phyloP scores from a whole-genome alignment of 1,140 invertebrate species.

The Lucilia cuprina region DNA sequence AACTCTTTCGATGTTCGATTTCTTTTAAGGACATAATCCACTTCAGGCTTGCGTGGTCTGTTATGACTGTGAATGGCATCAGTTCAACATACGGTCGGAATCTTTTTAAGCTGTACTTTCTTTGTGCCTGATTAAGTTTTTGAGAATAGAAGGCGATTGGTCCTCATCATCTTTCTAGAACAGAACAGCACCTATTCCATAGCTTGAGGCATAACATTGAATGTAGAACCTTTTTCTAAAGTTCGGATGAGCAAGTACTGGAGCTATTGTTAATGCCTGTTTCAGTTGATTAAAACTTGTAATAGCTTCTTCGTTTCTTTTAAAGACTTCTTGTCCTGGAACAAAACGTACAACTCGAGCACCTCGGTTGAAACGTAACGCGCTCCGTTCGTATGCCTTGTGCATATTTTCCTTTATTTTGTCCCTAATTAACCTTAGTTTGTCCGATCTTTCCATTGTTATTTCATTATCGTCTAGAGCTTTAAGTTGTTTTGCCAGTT shows the following conservation, averaged over 20 bases:
- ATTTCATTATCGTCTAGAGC: neutral
- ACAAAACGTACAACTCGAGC: neutral
- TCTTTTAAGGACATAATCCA: neutral
- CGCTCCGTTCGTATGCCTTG: neutral
- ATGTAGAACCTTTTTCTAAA: constrained; percentile 36
- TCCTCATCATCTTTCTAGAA: constrained; percentile 19
- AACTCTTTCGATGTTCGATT: constrained; percentile 22
- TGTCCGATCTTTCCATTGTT: neutral
- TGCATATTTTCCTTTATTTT: constrained; percentile 9
- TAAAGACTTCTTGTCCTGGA: constrained; percentile 8
- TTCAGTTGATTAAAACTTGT: neutral
- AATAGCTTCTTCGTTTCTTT: neutral
- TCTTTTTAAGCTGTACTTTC: constrained; percentile 14
- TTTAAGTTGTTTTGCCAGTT: neutral
- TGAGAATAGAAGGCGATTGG: constrained; percentile 27
- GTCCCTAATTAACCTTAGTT: neutral
- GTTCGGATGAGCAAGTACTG: constrained; percentile 12
- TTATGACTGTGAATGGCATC: too few relatives aligned
- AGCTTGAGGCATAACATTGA: constrained; percentile 5
- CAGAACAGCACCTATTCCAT: constrained; percentile 1
- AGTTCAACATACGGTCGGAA: neutral
- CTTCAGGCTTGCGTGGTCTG: too few relatives aligned
- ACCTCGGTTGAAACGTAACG: neutral
- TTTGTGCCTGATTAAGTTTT: constrained; percentile 16
- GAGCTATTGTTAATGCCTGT: neutral